phyloP scores from a whole-genome alignment of 2,113 vertebrate species.

The Corythaeola cristata region DNA sequence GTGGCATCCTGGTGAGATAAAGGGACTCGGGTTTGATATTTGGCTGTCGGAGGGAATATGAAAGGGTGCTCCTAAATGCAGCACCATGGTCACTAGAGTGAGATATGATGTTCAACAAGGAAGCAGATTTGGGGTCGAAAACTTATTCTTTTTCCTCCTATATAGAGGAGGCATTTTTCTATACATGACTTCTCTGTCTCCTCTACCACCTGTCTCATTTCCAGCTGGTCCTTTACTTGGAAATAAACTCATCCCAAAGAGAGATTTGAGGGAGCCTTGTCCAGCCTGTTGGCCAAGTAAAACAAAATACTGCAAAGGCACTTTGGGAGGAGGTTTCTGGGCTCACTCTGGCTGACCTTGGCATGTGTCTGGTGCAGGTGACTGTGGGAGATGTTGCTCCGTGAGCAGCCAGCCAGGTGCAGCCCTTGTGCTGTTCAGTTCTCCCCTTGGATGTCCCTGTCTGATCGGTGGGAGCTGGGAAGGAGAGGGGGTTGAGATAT shows the following conservation, averaged over 20 bases:
- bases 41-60: not conserved
- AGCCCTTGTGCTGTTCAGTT: accelerated
- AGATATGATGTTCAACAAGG: not conserved
- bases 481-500: not conserved
- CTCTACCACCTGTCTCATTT: not conserved
- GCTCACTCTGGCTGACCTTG: not conserved
- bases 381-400: not conserved
- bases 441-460: not conserved
- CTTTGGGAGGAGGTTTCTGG: not conserved
- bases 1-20: not conserved
- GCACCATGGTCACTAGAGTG: not conserved
- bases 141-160: not conserved
- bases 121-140: not conserved
- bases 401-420: not conserved
- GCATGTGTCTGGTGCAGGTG: not conserved
- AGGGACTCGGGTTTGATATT: not conserved
- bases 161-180: not conserved
- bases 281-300: not conserved
- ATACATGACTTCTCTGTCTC: not conserved
- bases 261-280: not conserved
- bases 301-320: not conserved
- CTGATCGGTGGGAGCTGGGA: not conserved
- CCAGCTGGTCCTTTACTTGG: not conserved
- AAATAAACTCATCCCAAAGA: not conserved
- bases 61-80: not conserved